A percentile compares a stretch with the other conserved stretches of the same genome.
These are phyloP conservation scores for Drosophila sordidapex DNA, from an alignment of 2,888 invertebrate genomes.

Conservation along the genomic window DNA sequence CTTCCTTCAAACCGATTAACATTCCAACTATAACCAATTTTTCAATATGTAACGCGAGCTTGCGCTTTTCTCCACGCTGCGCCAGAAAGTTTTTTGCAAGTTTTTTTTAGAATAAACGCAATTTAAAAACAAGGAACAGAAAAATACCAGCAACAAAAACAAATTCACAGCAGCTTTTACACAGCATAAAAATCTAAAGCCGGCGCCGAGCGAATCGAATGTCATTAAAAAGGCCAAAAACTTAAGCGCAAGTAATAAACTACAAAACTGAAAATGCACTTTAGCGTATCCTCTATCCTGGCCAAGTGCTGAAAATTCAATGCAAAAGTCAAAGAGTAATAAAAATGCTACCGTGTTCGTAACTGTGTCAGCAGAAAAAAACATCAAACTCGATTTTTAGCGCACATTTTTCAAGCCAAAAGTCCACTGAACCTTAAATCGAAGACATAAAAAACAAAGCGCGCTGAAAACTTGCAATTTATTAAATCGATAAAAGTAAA, in stretches of 20 bases:
- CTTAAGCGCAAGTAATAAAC: conserved; percentile 72
- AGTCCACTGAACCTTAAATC: conserved; percentile 52
- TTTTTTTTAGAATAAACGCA: conserved; percentile 29
- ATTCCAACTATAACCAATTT: conserved; percentile 5
- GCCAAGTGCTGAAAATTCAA: conserved; percentile 38
- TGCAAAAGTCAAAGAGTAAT: conserved; percentile 50
- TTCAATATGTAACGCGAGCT: conserved; percentile 16
- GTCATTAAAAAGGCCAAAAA: conserved; percentile 45
- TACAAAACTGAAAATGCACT: conserved; percentile 66
- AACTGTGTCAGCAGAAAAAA: conserved; percentile 67
- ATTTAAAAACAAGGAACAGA: conserved; percentile 37
- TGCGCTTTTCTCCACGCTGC: neutral
- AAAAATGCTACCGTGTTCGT: conserved; percentile 58
- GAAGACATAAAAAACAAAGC: conserved; percentile 54
- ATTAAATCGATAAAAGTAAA: conserved; percentile 71
- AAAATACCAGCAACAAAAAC: neutral
- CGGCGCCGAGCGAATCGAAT: conserved; percentile 33
- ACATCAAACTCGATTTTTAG: conserved; percentile 33
- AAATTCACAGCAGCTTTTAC: conserved; percentile 42
- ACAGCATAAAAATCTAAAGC: conserved; percentile 50
- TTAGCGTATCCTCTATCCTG: conserved; percentile 18
- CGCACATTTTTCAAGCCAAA: conserved; percentile 43
- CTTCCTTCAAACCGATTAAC: conserved; percentile 1
- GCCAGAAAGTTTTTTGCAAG: conserved; percentile 7
- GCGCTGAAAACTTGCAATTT: conserved; percentile 55